These are phyloP conservation scores for Montipora sp. DNA, from an alignment of 64 coral and sea anemone species.

Conservation along the genomic window DNA sequence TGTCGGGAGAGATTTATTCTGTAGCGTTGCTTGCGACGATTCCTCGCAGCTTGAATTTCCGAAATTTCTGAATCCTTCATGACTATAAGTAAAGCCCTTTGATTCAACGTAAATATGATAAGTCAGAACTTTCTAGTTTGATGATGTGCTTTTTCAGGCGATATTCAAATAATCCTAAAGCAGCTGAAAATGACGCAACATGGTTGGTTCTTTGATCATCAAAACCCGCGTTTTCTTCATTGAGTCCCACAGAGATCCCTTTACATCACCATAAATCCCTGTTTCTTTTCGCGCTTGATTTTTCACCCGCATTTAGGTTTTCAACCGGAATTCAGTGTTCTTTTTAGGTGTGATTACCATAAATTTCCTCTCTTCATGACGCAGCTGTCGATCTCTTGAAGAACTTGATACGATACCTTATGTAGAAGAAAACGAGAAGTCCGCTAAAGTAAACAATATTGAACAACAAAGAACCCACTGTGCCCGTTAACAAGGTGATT, in stretches of 20 bases:
- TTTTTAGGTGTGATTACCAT: no score
- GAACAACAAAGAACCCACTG: no score
- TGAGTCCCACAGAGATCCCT: neutral
- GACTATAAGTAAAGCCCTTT: neutral
- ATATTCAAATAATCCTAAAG: neutral
- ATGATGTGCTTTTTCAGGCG: conserved; percentile 10
- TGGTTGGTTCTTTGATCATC: neutral
- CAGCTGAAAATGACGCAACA: conserved; percentile 3
- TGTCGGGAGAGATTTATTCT: conserved; percentile 53
- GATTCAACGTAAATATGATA: neutral
- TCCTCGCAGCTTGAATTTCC: neutral
- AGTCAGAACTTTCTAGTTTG: neutral
- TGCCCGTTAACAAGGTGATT: no score
- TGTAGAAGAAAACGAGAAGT: no score
- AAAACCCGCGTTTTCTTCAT: neutral
- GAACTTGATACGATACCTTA: no score
- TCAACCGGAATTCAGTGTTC: no score
- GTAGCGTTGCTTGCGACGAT: neutral
- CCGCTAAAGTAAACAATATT: no score
- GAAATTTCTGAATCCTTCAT: neutral
- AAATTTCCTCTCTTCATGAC: no score
- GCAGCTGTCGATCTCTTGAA: no score
- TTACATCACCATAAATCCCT: no score
- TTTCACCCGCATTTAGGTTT: no score
- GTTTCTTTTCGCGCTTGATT: no score